Evolutionary conservation across 2,113 vertebrate species (phyloP), one percentile per base, ranked within the genome.

Genomic region (Tetraodon nigroviridis): DNA sequence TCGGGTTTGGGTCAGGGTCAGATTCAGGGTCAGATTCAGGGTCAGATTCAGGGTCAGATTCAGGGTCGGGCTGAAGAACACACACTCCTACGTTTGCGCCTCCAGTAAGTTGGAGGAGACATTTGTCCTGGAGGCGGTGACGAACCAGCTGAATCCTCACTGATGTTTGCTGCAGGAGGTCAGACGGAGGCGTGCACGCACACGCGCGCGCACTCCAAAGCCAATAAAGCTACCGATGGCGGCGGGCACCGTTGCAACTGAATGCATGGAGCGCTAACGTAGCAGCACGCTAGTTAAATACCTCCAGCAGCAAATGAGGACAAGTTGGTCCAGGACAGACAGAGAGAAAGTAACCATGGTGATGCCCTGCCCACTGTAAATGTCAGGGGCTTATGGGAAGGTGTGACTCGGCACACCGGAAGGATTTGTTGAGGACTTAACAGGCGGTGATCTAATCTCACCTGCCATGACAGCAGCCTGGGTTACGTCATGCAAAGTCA

Each of bases 361-460:
- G 41, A 51, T 5, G 47, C 21, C 72, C 27, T 44, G 17, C 27
- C 49, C 51, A 67, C 55, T 61, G 59, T 52, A 59, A 61, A 44
- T 55, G 61, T 71, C 76, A 67, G 21, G 6, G 58, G 75, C 70
- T 88, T 86, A 75, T 22, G 69, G 52, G 51, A 27, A 64, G 78
- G 74, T 44, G 53, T 76, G 66, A 78, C 57, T 66, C 58, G 75
- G 67, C 83, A 84, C 73, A 57, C 71, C 50, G 40, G 21, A 57
- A 32, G 80, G 82, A 87, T 88, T 87, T 84, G 58, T 61, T 55
- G 5, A 63, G 78, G 68, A 83, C 32, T 85, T 82, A 84, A 67
- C 69, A 50, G 78, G 41, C 47, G 75, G 19, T 17, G 70, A 84
- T 87, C 86, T 83, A 69, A 85, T 67, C 71, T 85, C 78, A 83